A percentile compares a stretch with the other conserved stretches of the same genome.
phyloP scores from a whole-genome alignment of 2,888 invertebrate genomes.

The Conops quadrifasciatus region DNA sequence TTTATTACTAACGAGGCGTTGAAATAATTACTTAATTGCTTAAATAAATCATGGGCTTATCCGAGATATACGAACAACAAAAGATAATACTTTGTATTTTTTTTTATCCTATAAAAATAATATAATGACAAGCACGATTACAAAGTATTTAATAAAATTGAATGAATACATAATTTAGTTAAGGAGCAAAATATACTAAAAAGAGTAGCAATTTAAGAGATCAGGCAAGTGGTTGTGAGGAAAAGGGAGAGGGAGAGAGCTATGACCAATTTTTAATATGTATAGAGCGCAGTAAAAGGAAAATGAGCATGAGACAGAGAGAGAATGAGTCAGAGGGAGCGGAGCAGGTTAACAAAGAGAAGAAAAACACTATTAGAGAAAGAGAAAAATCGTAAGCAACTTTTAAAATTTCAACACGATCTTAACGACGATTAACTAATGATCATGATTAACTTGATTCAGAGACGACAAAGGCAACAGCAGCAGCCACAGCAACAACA shows the following conservation, averaged over 20 bases:
- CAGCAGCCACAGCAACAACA: not conserved
- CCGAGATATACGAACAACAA: not conserved
- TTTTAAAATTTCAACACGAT: conserved; percentile 19
- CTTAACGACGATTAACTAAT: conserved; percentile 17
- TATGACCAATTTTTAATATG: not conserved
- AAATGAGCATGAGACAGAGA: not conserved
- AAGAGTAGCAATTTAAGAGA: not conserved
- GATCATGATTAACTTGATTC: conserved; percentile 12
- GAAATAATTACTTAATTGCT: conserved; percentile 26
- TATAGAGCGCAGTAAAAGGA: not conserved
- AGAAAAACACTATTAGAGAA: not conserved
- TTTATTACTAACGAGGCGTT: conserved; percentile 3
- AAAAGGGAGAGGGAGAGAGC: not conserved
- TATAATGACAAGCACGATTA: no score
- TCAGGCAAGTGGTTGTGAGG: not conserved
- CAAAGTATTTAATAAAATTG: no score
- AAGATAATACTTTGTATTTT: no score
- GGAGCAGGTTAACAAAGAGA: not conserved
- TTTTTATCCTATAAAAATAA: conserved; percentile 3
- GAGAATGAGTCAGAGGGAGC: not conserved
- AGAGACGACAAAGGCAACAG: no score
- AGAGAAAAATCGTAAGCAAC: no score
- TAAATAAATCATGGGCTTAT: conserved; percentile 4
- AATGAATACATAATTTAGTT: no score
- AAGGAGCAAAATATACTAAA: no score